These are phyloP conservation scores for Zapornia atra DNA, from an alignment of 2,113 vertebrate species.

Conservation along the genomic window DNA sequence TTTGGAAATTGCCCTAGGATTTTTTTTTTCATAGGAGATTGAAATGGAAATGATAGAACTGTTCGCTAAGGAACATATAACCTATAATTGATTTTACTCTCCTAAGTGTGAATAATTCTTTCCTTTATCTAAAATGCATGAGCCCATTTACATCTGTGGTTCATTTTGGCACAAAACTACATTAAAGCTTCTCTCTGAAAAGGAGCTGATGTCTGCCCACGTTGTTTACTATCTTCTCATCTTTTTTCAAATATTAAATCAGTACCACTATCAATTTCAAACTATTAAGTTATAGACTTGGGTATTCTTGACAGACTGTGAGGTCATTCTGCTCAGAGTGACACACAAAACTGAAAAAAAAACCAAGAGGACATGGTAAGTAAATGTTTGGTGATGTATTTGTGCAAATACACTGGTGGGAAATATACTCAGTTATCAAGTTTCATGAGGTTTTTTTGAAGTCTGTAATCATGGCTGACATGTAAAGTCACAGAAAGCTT, in stretches of 20 bases:
- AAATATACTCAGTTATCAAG: neutral
- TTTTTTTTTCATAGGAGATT: neutral
- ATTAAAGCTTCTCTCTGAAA: conserved; percentile 10
- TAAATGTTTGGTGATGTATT: neutral
- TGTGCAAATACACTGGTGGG: neutral
- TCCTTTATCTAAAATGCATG: conserved; percentile 47
- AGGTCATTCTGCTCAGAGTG: neutral
- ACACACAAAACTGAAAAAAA: neutral
- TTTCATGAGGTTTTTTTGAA: neutral
- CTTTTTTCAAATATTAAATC: conserved; percentile 45
- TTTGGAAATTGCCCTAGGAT: neutral
- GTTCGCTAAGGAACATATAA: conserved; percentile 20
- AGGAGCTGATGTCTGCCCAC: neutral
- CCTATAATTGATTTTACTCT: conserved; percentile 23
- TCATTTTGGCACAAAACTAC: neutral
- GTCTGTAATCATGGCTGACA: neutral
- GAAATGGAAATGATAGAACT: conserved; percentile 6
- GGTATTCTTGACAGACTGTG: neutral
- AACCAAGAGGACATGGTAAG: neutral
- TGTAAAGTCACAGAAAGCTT: neutral
- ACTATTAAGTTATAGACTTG: neutral
- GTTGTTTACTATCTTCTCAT: neutral
- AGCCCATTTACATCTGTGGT: conserved; percentile 4
- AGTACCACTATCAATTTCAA: neutral
- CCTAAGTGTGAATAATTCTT: neutral